A percentile compares a stretch with the other conserved stretches of the same genome.
Evolutionary conservation across 2,797 vertebrate genomes (phyloP).

Genomic region (Enteromius radiatus): DNA sequence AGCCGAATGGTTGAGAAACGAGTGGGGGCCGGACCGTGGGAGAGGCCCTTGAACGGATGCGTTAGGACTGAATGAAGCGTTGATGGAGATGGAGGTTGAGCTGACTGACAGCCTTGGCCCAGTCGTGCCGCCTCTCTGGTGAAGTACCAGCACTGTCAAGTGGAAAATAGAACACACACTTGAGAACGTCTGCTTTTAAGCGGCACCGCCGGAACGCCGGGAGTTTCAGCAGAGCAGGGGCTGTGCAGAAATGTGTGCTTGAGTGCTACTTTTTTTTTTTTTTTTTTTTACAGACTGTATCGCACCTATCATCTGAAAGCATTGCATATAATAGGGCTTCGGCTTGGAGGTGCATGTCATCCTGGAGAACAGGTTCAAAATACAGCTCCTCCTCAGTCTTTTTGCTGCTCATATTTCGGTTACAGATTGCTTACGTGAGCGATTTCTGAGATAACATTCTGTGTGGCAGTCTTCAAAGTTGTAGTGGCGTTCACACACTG

Average conservation of each 20-base stretch:
- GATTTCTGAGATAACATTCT: conserved; percentile 10
- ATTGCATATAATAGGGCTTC: conserved; percentile 5
- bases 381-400: conserved; percentile 8
- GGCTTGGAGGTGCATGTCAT: conserved; percentile 6
- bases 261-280: background rate
- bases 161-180: conserved; percentile 51
- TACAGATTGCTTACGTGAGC: background rate
- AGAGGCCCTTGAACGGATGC: conserved; percentile 11
- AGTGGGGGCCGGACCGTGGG: conserved; percentile 14
- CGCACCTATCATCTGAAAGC: conserved; percentile 4
- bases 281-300: conserved; percentile 18
- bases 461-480: background rate
- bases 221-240: conserved; percentile 25
- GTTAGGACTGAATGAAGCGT: conserved; percentile 30
- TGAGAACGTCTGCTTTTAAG: conserved; percentile 48
- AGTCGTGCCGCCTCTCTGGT: conserved; percentile 36
- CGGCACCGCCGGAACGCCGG: background rate
- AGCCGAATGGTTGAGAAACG: conserved; percentile 10
- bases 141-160: conserved; percentile 53
- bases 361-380: conserved; percentile 3
- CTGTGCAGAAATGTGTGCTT: background rate
- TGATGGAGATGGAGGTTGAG: conserved; percentile 32
- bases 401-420: background rate
- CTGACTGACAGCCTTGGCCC: conserved; percentile 48
- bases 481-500: background rate